Base-by-base conservation (phyloP, 1,140 invertebrate species). In the Ceratitis capitata region DNA sequence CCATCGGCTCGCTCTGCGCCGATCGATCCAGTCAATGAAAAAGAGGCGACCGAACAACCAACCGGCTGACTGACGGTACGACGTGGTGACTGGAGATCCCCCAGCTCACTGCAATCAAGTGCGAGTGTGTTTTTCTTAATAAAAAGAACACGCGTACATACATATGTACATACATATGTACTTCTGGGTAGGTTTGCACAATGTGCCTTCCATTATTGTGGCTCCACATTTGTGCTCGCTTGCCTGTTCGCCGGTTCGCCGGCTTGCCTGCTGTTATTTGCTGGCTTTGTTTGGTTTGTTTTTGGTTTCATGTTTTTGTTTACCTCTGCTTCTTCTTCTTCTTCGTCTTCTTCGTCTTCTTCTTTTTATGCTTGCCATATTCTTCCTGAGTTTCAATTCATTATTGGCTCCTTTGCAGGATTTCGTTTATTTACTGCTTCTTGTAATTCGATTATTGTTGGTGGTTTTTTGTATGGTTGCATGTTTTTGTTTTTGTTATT, bases 381-480 rank as follows among this genome's bases (percentile, higher is more conserved):
- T n/a, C n/a, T n/a, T n/a, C n/a, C n/a, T n/a, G n/a, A n/a, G n/a
- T n/a, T n/a, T n/a, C n/a, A 42, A 35, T 39, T 45, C 69, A 42
- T 74, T 19, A 42, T 45, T 39, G 69, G 6, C 69, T 78, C 69
- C 69, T 78, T 78, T 78, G 4, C 26, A 9, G 64, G 69, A 78
- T 78, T 78, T 78, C 69, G 69, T 45, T 78, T 78, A 45, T 78
- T 78, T 78, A 78, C 69, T n/a, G 69, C 69, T 78, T 78, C 39
- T 78, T 78, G 69, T 78, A 78, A 78, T 78, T 78, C 69, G 69
- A 78, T 78, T 78, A 78, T 78, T 78, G 69, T 78, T 78, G 69
- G 69, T 23, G 69, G 14, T 78, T 78, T 78, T 78, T 78, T n/a
- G n/a, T n/a, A n/a, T n/a, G n/a, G n/a, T n/a, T n/a, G n/a, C n/a